These are phyloP conservation scores for Drosophila setifemur DNA, from an alignment of 1,140 invertebrate species.

Conservation along the genomic window DNA sequence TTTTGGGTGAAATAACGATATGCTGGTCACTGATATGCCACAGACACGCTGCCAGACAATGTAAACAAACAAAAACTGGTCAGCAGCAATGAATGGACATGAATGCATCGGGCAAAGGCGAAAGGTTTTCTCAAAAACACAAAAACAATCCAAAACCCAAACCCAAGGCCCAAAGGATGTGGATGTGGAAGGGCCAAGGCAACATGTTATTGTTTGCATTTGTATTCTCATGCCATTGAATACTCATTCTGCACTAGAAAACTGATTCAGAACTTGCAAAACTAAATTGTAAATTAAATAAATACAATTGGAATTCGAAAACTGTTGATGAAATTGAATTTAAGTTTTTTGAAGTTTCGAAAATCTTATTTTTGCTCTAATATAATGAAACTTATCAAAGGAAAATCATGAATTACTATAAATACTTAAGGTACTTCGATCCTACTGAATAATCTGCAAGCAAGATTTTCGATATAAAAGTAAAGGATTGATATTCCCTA, in stretches of 20 bases:
- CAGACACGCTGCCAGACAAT: conserved; percentile 36
- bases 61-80: conserved; percentile 38
- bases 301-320: too few species aligned
- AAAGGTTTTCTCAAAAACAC: conserved; percentile 14
- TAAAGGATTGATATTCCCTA: too few species aligned
- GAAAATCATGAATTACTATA: too few species aligned
- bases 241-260: conserved; percentile 7
- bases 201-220: conserved; percentile 46
- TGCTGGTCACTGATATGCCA: conserved; percentile 63
- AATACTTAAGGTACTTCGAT: too few species aligned
- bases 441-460: too few species aligned
- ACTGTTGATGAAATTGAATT: too few species aligned
- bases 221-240: conserved; percentile 16
- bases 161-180: neutral
- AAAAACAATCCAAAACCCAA: conserved; percentile 15
- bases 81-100: conserved; percentile 21
- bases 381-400: too few species aligned
- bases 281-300: too few species aligned
- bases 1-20: conserved; percentile 48
- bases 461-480: too few species aligned
- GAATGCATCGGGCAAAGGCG: conserved; percentile 16
- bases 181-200: neutral
- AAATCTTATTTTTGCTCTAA: too few species aligned
- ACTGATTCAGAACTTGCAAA: neutral
- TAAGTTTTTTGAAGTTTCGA: too few species aligned